Evolutionary conservation across 2,888 invertebrate genomes (phyloP).

Genomic region (Drosophila lacicola): DNA sequence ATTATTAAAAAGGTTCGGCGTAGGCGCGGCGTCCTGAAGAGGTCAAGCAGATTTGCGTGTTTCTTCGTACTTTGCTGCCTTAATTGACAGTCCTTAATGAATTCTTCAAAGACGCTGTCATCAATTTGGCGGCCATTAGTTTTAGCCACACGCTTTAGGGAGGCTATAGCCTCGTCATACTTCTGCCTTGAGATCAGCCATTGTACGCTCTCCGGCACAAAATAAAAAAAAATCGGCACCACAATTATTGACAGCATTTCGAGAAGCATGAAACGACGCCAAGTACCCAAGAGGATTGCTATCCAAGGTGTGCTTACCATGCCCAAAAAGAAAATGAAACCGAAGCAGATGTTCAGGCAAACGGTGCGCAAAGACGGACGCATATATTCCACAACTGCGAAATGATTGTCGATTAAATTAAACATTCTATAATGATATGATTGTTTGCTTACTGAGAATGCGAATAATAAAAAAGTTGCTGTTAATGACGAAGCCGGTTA

Average conservation of each 20-base stretch:
- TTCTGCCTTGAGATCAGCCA: conserved; percentile 87
- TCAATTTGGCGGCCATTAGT: conserved; percentile 85
- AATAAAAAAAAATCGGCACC: conserved; percentile 86
- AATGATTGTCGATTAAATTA: not conserved
- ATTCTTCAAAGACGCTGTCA: conserved; percentile 76
- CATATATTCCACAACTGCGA: conserved; percentile 87
- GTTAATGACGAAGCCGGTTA: conserved; percentile 88
- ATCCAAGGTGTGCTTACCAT: conserved; percentile 86
- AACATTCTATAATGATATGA: rapidly evolving
- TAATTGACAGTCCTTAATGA: conserved; percentile 76
- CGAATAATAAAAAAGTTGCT: conserved; percentile 88
- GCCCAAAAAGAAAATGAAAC: conserved; percentile 87
- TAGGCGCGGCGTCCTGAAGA: conserved; percentile 86
- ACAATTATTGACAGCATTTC: conserved; percentile 86
- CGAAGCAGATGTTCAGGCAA: conserved; percentile 87
- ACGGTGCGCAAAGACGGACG: conserved; percentile 85
- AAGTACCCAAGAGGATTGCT: conserved; percentile 85
- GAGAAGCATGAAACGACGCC: conserved; percentile 86
- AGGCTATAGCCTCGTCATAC: conserved; percentile 86
- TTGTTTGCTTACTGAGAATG: conserved; percentile 86
- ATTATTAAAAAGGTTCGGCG: conserved; percentile 85
- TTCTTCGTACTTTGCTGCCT: conserved; percentile 61
- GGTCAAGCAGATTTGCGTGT: conserved; percentile 85
- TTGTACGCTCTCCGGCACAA: conserved; percentile 87
- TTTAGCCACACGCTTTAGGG: conserved; percentile 86